Percentiles rank a stretch among this genome's conserved stretches.
Evolutionary conservation across 2,888 invertebrate genomes (phyloP).

Genomic region (Sarcophaga subvicina): DNA sequence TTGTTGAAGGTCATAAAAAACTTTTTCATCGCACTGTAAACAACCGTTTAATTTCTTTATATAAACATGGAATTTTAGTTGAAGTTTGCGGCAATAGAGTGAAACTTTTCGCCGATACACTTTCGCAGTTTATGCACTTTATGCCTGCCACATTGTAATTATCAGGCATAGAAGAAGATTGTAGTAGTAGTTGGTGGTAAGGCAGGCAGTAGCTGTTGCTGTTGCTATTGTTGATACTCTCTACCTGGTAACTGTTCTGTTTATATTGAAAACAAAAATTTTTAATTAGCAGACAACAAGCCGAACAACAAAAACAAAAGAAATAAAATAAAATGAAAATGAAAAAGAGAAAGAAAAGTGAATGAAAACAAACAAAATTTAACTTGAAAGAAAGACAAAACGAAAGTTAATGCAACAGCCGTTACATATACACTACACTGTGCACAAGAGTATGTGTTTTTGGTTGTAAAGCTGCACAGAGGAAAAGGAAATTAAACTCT

Average conservation of each 20-base stretch:
- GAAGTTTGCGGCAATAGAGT: conserved; percentile 11
- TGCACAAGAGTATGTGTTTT: neutral
- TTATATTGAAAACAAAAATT: conserved; percentile 38
- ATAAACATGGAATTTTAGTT: conserved; percentile 23
- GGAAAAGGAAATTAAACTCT: neutral
- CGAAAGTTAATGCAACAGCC: conserved; percentile 62
- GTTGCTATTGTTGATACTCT: conserved; percentile 11
- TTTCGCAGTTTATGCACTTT: neutral
- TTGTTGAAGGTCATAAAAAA: neutral
- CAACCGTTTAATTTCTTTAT: neutral
- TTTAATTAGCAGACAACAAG: conserved; percentile 61
- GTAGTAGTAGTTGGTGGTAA: neutral
- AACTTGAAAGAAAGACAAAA: conserved; percentile 46
- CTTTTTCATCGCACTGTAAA: neutral
- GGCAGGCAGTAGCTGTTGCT: conserved; percentile 1
- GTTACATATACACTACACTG: conserved; percentile 39
- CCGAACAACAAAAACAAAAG: neutral
- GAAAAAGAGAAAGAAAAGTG: neutral
- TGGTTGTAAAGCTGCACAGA: neutral
- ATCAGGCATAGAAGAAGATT: neutral
- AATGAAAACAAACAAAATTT: conserved; percentile 39
- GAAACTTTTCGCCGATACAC: conserved; percentile 21
- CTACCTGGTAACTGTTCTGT: conserved; percentile 55
- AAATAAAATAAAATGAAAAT: neutral
- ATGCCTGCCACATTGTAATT: neutral